phyloP scores from a whole-genome alignment of 2,797 vertebrate genomes.

The Acridotheres tristis region DNA sequence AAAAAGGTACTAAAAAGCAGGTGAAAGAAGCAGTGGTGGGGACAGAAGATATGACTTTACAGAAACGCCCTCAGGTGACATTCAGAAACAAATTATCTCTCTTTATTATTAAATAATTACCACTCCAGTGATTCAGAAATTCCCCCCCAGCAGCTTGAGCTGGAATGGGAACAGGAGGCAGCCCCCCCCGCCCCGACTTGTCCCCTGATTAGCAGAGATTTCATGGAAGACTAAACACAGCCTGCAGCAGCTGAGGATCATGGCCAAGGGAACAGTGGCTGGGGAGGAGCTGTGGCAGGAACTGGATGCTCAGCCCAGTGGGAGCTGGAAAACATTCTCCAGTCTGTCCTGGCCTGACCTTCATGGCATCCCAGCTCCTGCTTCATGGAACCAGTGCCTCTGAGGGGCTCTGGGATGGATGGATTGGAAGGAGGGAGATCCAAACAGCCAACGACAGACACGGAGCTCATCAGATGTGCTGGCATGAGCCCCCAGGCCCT shows the following conservation, averaged over 20 bases:
- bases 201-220: neutral
- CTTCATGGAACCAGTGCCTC: neutral
- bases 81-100: neutral
- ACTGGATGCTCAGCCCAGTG: neutral
- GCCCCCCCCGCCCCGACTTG: accelerated
- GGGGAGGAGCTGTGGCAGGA: neutral
- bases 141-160: neutral
- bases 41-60: neutral
- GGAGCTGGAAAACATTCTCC: neutral
- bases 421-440: neutral
- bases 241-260: neutral
- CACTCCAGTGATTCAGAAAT: neutral
- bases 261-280: neutral
- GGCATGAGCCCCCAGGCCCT: neutral
- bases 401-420: accelerated
- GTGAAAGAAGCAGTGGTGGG: neutral
- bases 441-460: accelerated
- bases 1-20: neutral
- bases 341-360: neutral
- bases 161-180: neutral
- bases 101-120: slow-evolving; percentile 36
- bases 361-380: accelerated
- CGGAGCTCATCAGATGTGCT: accelerated
- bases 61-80: neutral
- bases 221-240: neutral